Evolutionary conservation across 2,113 vertebrate species (phyloP), one percentile per base, ranked within the genome.

Genomic region (Ancistrus triradiatus): DNA sequence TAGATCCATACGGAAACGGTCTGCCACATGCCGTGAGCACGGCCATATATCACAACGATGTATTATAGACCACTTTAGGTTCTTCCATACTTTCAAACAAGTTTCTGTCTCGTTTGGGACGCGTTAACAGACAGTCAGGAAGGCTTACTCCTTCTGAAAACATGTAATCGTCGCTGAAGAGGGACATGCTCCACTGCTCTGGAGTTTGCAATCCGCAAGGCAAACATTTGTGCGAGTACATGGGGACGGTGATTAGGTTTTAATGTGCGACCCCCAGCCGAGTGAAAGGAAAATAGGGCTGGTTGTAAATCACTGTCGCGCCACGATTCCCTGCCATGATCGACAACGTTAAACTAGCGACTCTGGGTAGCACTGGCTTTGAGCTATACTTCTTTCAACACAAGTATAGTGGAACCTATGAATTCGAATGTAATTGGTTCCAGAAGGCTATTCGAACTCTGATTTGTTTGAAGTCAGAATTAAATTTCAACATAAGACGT

Each of bases 241-340:
- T 55, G 60, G 37, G 38, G 51, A 59, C 27, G 38, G 43, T 71
- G 56, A 71, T 71, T 68, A 63, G 52, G 7, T 68, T 73, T 76
- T 76, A 64, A 74, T 68, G 70, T 53, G 66, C 11, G 28, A 53
- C 61, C 53, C 65, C 56, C 50, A 27, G 51, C 37, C 42, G 65
- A 24, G 63, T 21, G 46, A 28, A 62, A 74, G 60, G 31, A 66
- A 64, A 77, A 66, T 60, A 77, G 18, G 13, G 18, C 21, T 44
- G n/a, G 24, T 40, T 49, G 49, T 70, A 73, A 68, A 70, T 77
- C 72, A 68, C n/a, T 1, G 44, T 58, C 51, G n/a, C 71, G 59
- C 60, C 27, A 25, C 37, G 25, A 51, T 42, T 35, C 46, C 63
- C 60, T 31, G 14, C 47, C 8, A 48, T 44, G 55, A 66, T 56